Evolutionary conservation across 2,888 invertebrate species (phyloP).

Genomic region (Lasius fuliginosus): DNA sequence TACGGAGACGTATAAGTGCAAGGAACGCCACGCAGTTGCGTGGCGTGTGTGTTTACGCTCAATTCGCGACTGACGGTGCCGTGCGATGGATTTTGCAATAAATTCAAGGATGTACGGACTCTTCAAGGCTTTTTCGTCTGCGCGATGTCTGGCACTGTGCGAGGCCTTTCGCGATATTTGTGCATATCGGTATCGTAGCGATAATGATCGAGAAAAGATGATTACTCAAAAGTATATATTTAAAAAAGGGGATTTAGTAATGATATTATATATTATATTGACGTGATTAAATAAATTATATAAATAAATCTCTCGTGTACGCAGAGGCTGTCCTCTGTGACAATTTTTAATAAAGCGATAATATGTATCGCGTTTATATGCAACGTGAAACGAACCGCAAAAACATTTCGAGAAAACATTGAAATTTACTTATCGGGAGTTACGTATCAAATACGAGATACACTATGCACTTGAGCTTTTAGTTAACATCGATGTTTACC

Average conservation of each 20-base stretch:
- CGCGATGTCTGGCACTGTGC: conserved; percentile 45
- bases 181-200: background rate
- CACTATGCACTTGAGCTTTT: conserved; percentile 31
- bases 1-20: conserved; percentile 22
- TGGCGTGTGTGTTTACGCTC: conserved; percentile 53
- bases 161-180: conserved; percentile 58
- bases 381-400: background rate
- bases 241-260: background rate
- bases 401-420: background rate
- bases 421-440: conserved; percentile 4
- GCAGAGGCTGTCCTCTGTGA: background rate
- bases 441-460: conserved; percentile 17
- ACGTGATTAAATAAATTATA: background rate
- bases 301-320: background rate
- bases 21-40: conserved; percentile 41
- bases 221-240: background rate
- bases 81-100: conserved; percentile 76
- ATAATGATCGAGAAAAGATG: background rate
- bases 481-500: conserved; percentile 15
- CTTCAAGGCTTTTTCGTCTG: conserved; percentile 72
- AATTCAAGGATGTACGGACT: conserved; percentile 78
- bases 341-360: conserved; percentile 6
- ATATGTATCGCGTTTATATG: background rate
- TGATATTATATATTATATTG: background rate
- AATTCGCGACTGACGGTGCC: conserved; percentile 57